Conservation (phyloP, 2,113 vertebrate genomes). For the Phrynocephalus versicolor region DNA sequence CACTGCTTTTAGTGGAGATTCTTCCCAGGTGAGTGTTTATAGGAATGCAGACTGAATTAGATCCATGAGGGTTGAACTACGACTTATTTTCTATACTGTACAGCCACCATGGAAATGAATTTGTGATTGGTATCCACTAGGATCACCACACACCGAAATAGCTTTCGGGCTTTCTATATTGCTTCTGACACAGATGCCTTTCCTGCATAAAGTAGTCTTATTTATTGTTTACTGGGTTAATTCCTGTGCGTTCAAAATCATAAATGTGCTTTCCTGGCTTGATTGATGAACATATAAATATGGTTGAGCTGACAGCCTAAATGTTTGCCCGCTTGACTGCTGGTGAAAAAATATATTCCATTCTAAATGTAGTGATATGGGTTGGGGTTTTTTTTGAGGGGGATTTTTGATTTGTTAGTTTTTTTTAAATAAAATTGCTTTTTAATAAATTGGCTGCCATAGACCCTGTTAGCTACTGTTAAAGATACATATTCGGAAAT, state of each 20-base stretch:
- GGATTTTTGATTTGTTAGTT: no score
- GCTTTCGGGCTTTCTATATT: not conserved
- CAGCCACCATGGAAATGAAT: not conserved
- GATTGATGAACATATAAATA: not conserved
- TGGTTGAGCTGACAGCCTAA: not conserved
- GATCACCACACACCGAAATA: not conserved
- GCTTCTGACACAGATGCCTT: not conserved
- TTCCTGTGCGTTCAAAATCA: not conserved
- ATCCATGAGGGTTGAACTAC: not conserved
- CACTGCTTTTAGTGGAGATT: no score
- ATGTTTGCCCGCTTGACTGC: not conserved
- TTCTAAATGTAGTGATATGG: constrained; percentile 8
- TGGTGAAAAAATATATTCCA: not conserved
- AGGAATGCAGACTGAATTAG: not conserved
- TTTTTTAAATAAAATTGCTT: not conserved
- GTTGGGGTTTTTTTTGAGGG: no score
- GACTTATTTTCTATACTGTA: not conserved
- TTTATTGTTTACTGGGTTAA: not conserved
- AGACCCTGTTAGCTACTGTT: not conserved
- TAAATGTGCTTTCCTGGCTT: no score
- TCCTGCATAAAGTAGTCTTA: not conserved
- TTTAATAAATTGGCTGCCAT: not conserved
- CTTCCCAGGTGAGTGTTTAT: not conserved
- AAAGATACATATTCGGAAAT: not conserved
- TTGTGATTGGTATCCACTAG: not conserved